phyloP scores from a whole-genome alignment of 2,113 vertebrate species.

The Lepus europaeus region DNA sequence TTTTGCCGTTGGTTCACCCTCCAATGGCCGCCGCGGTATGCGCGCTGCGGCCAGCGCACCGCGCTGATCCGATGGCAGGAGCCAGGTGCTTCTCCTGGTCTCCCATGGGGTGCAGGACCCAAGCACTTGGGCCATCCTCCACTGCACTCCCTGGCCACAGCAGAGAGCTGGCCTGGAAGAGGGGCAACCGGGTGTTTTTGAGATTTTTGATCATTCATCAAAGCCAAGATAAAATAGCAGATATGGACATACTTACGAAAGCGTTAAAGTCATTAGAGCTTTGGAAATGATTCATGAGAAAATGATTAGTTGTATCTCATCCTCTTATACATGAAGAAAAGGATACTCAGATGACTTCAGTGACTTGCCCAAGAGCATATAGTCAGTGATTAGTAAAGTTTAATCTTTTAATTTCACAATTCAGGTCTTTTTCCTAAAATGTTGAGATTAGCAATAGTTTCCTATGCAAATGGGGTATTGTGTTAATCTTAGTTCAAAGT shows the following conservation, averaged over 20 bases:
- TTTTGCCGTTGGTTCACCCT: too few species aligned
- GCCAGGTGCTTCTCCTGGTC: too few species aligned
- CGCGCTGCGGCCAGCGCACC: too few species aligned
- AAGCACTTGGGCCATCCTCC: too few species aligned
- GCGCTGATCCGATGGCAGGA: too few species aligned
- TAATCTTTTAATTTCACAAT: constrained; percentile 32
- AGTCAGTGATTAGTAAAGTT: background rate
- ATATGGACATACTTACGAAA: background rate
- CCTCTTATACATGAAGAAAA: constrained; percentile 6
- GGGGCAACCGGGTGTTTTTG: too few species aligned
- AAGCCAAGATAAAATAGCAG: background rate
- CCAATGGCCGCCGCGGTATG: too few species aligned
- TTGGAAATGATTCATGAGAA: constrained; percentile 30
- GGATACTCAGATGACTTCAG: background rate
- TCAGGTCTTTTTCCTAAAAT: background rate
- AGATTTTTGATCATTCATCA: constrained; percentile 28
- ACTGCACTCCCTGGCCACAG: too few species aligned
- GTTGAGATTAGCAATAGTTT: background rate
- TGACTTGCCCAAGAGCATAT: background rate
- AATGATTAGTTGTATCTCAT: background rate
- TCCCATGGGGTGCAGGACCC: too few species aligned
- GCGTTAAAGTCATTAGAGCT: background rate
- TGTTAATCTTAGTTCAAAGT: background rate
- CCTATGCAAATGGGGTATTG: background rate
- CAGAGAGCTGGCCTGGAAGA: too few species aligned